phyloP scores from a whole-genome alignment of 2,113 vertebrate genomes.

The Ctenodactylus gundi region DNA sequence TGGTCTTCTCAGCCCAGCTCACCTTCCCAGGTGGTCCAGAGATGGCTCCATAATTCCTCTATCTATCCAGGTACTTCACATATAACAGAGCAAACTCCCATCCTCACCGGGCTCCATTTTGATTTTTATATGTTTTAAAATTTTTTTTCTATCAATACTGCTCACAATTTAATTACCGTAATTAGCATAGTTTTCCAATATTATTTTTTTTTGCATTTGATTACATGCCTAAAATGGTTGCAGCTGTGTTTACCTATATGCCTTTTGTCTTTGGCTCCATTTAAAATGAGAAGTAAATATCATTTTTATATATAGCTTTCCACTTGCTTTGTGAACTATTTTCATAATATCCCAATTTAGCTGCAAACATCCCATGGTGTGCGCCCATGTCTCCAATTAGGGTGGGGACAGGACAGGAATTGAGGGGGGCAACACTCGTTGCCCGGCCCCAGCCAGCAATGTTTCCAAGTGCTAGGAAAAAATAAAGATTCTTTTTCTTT shows the following conservation, averaged over 20 bases:
- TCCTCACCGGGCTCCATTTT: conserved; percentile 73
- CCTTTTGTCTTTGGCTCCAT: conserved; percentile 87
- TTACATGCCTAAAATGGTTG: conserved; percentile 87
- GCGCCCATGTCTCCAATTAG: conserved; percentile 75
- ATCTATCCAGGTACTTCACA: conserved; percentile 47
- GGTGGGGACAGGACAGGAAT: conserved; percentile 80
- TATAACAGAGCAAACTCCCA: conserved; percentile 54
- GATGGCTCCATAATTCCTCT: not conserved
- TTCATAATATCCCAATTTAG: conserved; percentile 84
- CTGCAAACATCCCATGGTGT: conserved; percentile 76
- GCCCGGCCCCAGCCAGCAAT: conserved; percentile 66
- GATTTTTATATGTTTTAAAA: conserved; percentile 84
- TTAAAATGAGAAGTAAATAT: conserved; percentile 86
- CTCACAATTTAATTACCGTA: conserved; percentile 90
- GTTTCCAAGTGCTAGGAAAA: conserved; percentile 78
- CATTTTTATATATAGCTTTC: conserved; percentile 88
- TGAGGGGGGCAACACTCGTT: conserved; percentile 73
- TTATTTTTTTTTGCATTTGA: conserved; percentile 87
- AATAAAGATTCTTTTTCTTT: conserved; percentile 80
- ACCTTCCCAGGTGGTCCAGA: not conserved
- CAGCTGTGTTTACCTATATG: conserved; percentile 91
- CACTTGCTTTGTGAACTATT: conserved; percentile 88
- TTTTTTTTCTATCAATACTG: conserved; percentile 87
- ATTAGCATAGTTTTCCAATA: conserved; percentile 90
- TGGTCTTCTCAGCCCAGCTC: not conserved